Percentiles rank a stretch among this genome's conserved stretches.
phyloP scores from a whole-genome alignment of 2,888 invertebrate genomes.

The Salpingus planirostris region DNA sequence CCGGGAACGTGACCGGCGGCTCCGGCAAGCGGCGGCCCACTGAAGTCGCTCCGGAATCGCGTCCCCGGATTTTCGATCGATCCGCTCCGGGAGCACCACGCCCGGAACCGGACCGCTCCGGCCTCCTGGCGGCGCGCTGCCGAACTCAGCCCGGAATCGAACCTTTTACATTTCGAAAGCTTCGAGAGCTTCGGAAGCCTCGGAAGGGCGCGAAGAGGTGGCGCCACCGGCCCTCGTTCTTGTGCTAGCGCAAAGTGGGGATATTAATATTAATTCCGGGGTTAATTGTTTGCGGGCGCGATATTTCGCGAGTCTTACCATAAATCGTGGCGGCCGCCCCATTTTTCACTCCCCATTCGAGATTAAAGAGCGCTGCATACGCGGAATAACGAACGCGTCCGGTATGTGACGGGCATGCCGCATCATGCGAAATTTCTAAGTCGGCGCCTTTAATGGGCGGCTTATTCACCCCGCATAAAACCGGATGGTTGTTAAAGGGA shows the following conservation, averaged over 20 bases:
- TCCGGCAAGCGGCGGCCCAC: background rate
- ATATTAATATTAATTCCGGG: too few relatives aligned
- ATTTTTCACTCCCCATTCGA: conserved; percentile 17
- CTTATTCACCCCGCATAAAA: too few relatives aligned
- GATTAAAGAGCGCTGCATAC: conserved; percentile 19
- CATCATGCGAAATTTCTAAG: background rate
- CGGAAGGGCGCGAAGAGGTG: too few relatives aligned
- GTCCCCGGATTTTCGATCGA: too few relatives aligned
- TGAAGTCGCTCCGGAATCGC: background rate
- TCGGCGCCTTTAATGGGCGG: too few relatives aligned
- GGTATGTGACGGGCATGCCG: conserved; percentile 15
- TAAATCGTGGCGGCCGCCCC: conserved; percentile 12
- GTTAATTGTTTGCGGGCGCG: background rate
- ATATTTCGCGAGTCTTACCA: conserved; percentile 13
- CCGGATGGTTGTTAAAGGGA: too few relatives aligned
- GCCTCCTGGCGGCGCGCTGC: background rate
- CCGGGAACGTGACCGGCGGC: background rate
- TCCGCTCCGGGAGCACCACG: background rate
- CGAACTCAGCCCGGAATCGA: too few relatives aligned
- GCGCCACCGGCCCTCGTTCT: too few relatives aligned
- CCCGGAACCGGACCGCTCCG: background rate
- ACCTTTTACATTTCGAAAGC: too few relatives aligned
- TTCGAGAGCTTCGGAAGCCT: too few relatives aligned
- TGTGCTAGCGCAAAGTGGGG: too few relatives aligned
- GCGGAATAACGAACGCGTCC: conserved; percentile 16